Base-by-base conservation (phyloP, 2,113 vertebrate species). In the Macrotis lagotis region DNA sequence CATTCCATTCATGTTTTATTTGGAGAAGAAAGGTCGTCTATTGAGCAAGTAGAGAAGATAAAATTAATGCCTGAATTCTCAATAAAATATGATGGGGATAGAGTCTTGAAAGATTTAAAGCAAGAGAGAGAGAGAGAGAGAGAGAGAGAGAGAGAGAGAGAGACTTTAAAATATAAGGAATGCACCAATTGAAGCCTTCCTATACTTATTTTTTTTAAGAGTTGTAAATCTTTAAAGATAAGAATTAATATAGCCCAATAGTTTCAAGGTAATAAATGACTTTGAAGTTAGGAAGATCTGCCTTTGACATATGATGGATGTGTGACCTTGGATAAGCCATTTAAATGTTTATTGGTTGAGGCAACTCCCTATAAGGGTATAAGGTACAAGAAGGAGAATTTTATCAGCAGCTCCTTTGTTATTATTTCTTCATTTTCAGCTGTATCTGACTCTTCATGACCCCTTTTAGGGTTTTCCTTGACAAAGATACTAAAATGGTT, bases 51-150 rank as follows among this genome's bases (percentile, higher is more conserved):
- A 51, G 0, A 74, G 26, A 94, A 91, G 55, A 92, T 48, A 8
- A 92, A 51, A 50, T 91, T 94, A 83, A 94, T 90, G 93, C 95
- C 97, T 93, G 91, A 59, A 55, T 94, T 88, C 37, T 92, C 53
- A 92, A 92, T 92, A 93, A 50, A 50, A 91, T 92, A 83, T 94
- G 26, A 48, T 94, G 49, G 95, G 88, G 95, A 92, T 94, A 93
- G 4, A 66, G 25, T 93, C 47, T 96, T 90, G 55, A 1, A 89
- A 66, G 91, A 89, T 92, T 83, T 28, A 94, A 92, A 92, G 51
- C 48, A 74, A 93, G n/a, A n/a, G n/a, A n/a, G n/a, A n/a, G n/a
- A n/a, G n/a, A n/a, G n/a, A n/a, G n/a, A n/a, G n/a, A n/a, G n/a
- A n/a, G n/a, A n/a, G n/a, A n/a, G n/a, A n/a, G n/a, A n/a, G n/a